Evolutionary conservation across 1,140 invertebrate species (phyloP).

Genomic region (Hyposmocoma kahamanoa): DNA sequence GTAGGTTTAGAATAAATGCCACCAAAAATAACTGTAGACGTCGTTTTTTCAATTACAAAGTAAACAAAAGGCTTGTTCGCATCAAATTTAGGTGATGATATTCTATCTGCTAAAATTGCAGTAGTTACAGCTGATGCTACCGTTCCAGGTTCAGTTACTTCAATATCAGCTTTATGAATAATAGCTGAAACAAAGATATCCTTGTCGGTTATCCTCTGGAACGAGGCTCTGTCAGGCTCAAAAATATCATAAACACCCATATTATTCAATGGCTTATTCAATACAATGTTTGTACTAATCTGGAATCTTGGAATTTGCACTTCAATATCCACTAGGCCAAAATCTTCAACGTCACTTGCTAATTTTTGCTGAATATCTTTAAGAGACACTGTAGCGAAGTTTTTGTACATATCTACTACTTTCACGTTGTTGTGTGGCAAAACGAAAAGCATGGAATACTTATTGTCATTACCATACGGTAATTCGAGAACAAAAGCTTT

Average conservation of each 20-base stretch:
- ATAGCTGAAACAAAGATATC: slow-evolving; percentile 74
- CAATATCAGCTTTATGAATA: slow-evolving; percentile 86
- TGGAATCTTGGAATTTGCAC: slow-evolving; percentile 82
- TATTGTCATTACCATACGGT: slow-evolving; percentile 74
- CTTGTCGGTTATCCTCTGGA: slow-evolving; percentile 76
- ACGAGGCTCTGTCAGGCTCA: slow-evolving; percentile 73
- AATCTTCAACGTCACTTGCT: slow-evolving; percentile 48
- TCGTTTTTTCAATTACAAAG: slow-evolving; percentile 76
- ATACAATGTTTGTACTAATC: slow-evolving; percentile 77
- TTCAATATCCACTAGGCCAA: slow-evolving; percentile 74
- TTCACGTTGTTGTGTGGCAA: slow-evolving; percentile 39
- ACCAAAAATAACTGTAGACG: slow-evolving; percentile 75
- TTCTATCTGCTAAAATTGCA: slow-evolving; percentile 70
- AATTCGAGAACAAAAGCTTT: slow-evolving; percentile 63
- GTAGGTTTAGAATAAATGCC: slow-evolving; percentile 69
- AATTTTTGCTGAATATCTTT: slow-evolving; percentile 60
- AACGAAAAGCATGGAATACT: slow-evolving; percentile 51
- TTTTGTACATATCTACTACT: slow-evolving; percentile 38
- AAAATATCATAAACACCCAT: slow-evolving; percentile 86
- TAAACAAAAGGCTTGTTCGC: slow-evolving; percentile 77
- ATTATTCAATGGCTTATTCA: slow-evolving; percentile 74
- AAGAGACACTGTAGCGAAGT: slow-evolving; percentile 29
- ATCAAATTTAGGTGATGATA: slow-evolving; percentile 73
- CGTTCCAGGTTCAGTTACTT: slow-evolving; percentile 87
- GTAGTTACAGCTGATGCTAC: slow-evolving; percentile 81